Conservation (phyloP, 1,140 invertebrate species). For the Gyrodactylus bullatarudis region DNA sequence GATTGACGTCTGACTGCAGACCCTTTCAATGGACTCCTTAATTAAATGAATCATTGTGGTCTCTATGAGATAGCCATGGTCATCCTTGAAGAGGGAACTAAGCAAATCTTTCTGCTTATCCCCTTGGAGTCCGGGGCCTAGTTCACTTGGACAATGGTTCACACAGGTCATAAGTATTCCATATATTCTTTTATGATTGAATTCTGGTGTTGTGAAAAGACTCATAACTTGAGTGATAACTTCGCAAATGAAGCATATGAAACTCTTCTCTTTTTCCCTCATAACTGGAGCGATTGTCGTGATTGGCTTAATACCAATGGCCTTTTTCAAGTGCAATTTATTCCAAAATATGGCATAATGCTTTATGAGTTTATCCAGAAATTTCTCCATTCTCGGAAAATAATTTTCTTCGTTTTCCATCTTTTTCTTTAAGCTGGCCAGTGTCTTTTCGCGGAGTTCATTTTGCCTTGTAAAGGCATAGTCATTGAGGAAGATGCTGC, state of each 20-base stretch:
- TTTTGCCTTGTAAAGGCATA: neutral
- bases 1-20: neutral
- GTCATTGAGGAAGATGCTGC: neutral
- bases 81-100: neutral
- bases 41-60: neutral
- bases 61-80: neutral
- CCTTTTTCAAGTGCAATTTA: neutral
- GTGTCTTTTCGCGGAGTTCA: neutral
- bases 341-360: neutral
- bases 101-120: too few relatives aligned
- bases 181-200: neutral
- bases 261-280: neutral
- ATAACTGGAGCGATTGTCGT: neutral
- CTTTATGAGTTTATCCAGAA: neutral
- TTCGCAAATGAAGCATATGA: neutral
- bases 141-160: neutral
- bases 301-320: neutral
- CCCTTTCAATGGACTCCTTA: neutral
- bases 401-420: neutral
- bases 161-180: neutral
- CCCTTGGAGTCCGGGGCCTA: too few relatives aligned
- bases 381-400: neutral
- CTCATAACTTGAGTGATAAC: neutral
- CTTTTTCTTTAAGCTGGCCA: neutral
- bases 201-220: neutral